Evolutionary conservation across 1,140 invertebrate genomes (phyloP), one percentile per base, ranked within the genome.

Genomic region (Propsilocerus akamusi): DNA sequence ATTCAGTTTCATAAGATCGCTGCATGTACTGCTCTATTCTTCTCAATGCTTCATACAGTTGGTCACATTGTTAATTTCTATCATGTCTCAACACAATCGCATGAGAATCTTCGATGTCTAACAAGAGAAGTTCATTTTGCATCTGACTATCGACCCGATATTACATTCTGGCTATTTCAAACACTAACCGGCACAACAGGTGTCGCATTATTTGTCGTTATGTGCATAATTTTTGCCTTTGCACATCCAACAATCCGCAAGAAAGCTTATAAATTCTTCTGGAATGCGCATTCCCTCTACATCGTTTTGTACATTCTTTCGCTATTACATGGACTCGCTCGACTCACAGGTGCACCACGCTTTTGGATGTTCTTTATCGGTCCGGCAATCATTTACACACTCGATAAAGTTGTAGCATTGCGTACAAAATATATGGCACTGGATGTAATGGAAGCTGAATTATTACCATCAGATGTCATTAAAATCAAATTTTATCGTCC

Each of bases 41-140:
- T 97, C 65, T 88, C 83, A 1, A 66, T 91, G 8, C 72, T 94
- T 1, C 86, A 99, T 58, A 90, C 92, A 0, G 78, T 95, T 24
- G 96, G 96, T 0, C 96, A 99, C 62, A 86, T 96, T 58, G 88
- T 99, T 22, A 99, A 99, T 67, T 99, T 99, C 66, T 99, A 99
- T 66, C 94, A 99, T 60, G 85, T 99, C 1, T 93, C 91, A 2
- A 98, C 92, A 0, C 96, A 99, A 62, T 93, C 94, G 0, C 73
- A 97, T 0, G 89, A 91, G 58, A 88, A 97, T 66, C 72, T 98
- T 8, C 76, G 86, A 22, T 99, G 96, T 67, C 72, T 99, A 2
- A 97, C 96, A 0, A 83, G 90, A 53, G 94, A 96, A 70, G 79
- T 96, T 47, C 82, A 83, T 60, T 97, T 94, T 60, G 83, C 90